These are phyloP conservation scores for Chrysolina haemoptera DNA, from an alignment of 2,888 invertebrate species.

Conservation along the genomic window DNA sequence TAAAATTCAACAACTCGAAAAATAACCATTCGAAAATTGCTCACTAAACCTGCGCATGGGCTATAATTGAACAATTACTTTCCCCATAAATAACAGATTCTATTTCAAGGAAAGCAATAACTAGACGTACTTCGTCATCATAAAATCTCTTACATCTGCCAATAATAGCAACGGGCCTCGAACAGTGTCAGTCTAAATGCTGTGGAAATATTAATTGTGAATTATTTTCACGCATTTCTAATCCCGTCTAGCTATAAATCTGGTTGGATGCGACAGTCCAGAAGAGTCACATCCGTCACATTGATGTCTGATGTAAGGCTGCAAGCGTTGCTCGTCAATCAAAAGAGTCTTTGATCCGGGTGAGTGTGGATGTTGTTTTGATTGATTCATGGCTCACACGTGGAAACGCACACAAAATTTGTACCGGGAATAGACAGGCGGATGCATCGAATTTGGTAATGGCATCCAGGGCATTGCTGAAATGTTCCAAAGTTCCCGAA, in stretches of 20 bases:
- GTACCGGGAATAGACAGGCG: slow-evolving; percentile 47
- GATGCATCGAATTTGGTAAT: not conserved
- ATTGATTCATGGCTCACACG: slow-evolving; percentile 69
- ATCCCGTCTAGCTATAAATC: slow-evolving; percentile 57
- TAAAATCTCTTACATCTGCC: slow-evolving; percentile 44
- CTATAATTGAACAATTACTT: slow-evolving; percentile 15
- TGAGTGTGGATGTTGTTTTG: slow-evolving; percentile 60
- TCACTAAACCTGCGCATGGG: not conserved
- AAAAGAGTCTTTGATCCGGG: slow-evolving; percentile 64
- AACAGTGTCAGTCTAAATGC: slow-evolving; percentile 38
- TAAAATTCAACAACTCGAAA: too few relatives aligned
- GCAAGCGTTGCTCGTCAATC: slow-evolving; percentile 65
- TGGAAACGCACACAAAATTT: slow-evolving; percentile 57
- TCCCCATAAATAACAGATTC: slow-evolving; percentile 33
- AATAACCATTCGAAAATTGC: not conserved
- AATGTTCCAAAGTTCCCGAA: not conserved
- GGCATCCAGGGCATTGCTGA: not conserved
- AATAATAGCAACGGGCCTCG: slow-evolving; percentile 45
- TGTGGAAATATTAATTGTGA: slow-evolving; percentile 60
- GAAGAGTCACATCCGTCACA: slow-evolving; percentile 53
- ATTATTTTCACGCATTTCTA: slow-evolving; percentile 59
- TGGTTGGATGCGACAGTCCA: slow-evolving; percentile 50
- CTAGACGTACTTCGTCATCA: slow-evolving; percentile 44
- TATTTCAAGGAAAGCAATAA: slow-evolving; percentile 46
- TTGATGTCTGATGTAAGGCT: slow-evolving; percentile 46